A percentile compares a stretch with the other conserved stretches of the same genome.
These are phyloP conservation scores for Typhlomys cinereus DNA, from an alignment of 2,113 vertebrate genomes.

Conservation along the genomic window DNA sequence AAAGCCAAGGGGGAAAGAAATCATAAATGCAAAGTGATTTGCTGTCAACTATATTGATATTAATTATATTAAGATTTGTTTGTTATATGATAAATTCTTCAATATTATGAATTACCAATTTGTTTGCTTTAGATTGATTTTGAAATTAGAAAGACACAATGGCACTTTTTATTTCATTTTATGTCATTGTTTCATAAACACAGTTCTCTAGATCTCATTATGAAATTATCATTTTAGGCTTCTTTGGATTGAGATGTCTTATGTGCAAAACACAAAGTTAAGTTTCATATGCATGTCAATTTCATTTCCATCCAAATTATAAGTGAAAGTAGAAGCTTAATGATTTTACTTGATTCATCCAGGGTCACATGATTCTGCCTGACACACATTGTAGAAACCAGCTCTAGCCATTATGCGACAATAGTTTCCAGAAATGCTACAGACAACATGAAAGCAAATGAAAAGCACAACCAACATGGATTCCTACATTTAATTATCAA, in stretches of 20 bases:
- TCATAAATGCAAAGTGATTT: neutral
- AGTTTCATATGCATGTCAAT: conserved; percentile 17
- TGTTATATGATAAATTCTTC: conserved; percentile 11
- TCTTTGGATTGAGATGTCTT: neutral
- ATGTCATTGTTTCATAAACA: conserved; percentile 7
- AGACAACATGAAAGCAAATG: neutral
- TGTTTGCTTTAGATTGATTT: neutral
- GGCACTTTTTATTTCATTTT: conserved; percentile 33
- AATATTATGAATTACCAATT: conserved; percentile 23
- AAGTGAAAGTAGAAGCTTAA: conserved; percentile 1
- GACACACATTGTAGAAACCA: conserved; percentile 18
- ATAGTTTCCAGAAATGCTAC: neutral
- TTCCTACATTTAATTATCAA: neutral
- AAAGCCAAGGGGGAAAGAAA: neutral
- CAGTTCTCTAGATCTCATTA: neutral
- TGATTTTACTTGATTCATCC: conserved; percentile 3
- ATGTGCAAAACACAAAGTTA: neutral
- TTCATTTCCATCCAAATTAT: neutral
- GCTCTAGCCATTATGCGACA: neutral
- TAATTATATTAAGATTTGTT: neutral
- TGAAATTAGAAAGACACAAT: conserved; percentile 10
- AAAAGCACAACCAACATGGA: neutral
- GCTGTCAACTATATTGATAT: neutral
- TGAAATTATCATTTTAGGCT: neutral
- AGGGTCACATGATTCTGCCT: conserved; percentile 27